Evolutionary conservation across 2,888 invertebrate species (phyloP).

Genomic region (Dynastes maya): DNA sequence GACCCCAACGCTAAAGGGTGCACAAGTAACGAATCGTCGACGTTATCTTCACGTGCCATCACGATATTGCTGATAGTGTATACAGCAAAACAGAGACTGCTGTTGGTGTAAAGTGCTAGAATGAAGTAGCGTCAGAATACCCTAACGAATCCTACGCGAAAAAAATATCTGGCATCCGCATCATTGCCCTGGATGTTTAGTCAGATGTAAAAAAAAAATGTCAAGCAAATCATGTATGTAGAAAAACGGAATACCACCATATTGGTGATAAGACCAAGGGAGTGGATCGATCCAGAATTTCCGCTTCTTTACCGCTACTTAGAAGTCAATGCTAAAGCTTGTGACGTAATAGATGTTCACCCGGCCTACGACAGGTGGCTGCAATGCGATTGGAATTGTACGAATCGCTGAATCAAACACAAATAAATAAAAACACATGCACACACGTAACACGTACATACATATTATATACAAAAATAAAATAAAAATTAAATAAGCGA

Average conservation of each 20-base stretch:
- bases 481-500: constrained; percentile 12
- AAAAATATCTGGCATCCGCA: constrained; percentile 35
- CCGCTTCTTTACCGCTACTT: constrained; percentile 63
- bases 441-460: constrained; percentile 32
- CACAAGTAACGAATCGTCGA: constrained; percentile 59
- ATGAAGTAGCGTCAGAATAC: constrained; percentile 28
- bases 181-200: constrained; percentile 49
- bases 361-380: constrained; percentile 62
- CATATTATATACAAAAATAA: constrained; percentile 5
- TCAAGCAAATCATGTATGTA: constrained; percentile 45
- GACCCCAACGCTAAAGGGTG: constrained; percentile 65
- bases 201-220: constrained; percentile 50
- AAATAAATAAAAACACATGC: constrained; percentile 43
- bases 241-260: constrained; percentile 53
- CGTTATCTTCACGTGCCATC: constrained; percentile 53
- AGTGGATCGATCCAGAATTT: constrained; percentile 60
- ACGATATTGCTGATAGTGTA: constrained; percentile 54
- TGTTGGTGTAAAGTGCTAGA: constrained; percentile 30
- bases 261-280: constrained; percentile 54
- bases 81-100: constrained; percentile 51
- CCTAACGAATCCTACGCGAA: constrained; percentile 18
- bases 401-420: constrained; percentile 59
- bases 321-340: constrained; percentile 59
- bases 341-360: constrained; percentile 52
- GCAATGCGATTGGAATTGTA: constrained; percentile 68